Conservation (phyloP, 2,888 invertebrate species). For the Tryphoninae sp. region DNA sequence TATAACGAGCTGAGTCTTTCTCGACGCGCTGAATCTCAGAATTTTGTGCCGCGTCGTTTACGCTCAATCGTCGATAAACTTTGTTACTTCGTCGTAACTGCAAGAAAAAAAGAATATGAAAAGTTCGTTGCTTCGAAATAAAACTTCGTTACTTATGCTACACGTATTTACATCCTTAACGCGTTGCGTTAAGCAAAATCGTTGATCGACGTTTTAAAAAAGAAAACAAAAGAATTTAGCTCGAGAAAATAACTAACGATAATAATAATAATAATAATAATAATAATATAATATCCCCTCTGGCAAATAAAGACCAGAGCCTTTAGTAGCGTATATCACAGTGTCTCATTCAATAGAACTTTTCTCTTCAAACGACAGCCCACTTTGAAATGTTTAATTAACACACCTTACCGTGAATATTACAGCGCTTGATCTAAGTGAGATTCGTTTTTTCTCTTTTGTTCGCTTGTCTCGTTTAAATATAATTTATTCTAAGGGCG, state of each 20-base stretch:
- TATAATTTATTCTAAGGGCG: constrained; percentile 27
- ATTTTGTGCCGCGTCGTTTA: background rate
- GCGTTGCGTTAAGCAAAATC: constrained; percentile 37
- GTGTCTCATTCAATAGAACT: constrained; percentile 73
- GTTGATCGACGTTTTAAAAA: constrained; percentile 27
- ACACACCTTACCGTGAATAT: constrained; percentile 29
- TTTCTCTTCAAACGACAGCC: constrained; percentile 45
- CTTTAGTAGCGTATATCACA: constrained; percentile 80
- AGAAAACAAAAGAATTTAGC: constrained; percentile 8
- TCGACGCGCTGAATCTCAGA: background rate
- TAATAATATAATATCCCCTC: constrained; percentile 49
- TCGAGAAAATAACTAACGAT: constrained; percentile 21
- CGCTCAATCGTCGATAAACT: background rate
- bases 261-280: constrained; percentile 45
- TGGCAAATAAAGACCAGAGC: constrained; percentile 68
- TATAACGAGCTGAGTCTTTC: background rate
- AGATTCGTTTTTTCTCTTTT: constrained; percentile 38
- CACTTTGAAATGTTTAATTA: constrained; percentile 33
- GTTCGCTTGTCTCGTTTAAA: constrained; percentile 14
- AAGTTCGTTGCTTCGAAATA: constrained; percentile 31
- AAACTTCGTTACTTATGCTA: constrained; percentile 33
- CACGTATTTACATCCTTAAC: constrained; percentile 49
- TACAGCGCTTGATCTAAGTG: constrained; percentile 19
- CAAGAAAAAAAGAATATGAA: constrained; percentile 2
- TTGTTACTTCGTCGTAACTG: background rate